Percentiles rank a stretch among this genome's conserved stretches.
phyloP scores from a whole-genome alignment of 35 echinoderm and acorn worm genomes.

The Ophioderma brevispina region DNA sequence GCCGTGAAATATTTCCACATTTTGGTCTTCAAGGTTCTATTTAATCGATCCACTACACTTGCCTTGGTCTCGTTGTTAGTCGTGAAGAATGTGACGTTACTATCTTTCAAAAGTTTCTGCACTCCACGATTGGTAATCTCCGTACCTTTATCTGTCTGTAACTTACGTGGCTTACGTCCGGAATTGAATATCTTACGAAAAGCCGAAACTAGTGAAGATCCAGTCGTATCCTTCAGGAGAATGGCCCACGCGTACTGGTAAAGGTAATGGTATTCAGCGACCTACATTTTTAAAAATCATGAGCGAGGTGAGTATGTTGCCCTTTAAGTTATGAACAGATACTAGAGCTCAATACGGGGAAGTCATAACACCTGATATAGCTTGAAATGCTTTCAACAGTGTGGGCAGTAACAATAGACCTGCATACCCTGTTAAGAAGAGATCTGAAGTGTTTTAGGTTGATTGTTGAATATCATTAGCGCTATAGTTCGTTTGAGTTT shows the following conservation, averaged over 20 bases:
- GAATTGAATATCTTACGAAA: neutral
- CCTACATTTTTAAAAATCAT: too few species aligned
- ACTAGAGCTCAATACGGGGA: too few species aligned
- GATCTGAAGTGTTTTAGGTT: too few species aligned
- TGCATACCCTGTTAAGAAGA: too few species aligned
- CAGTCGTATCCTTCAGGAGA: conserved; percentile 48
- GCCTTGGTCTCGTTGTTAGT: conserved; percentile 52
- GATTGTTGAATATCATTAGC: too few species aligned
- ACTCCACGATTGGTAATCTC: conserved; percentile 30
- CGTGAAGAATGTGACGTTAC: conserved; percentile 5
- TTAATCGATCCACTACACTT: conserved; percentile 36
- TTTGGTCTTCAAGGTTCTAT: conserved; percentile 31
- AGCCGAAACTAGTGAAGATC: neutral
- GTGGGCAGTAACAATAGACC: too few species aligned
- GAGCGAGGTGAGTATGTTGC: too few species aligned
- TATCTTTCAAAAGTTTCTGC: neutral
- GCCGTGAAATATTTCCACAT: conserved; percentile 52
- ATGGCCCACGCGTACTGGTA: conserved; percentile 58
- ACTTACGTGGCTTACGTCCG: conserved; percentile 13
- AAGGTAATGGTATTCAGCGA: too few species aligned
- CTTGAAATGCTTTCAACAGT: too few species aligned
- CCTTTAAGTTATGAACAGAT: too few species aligned
- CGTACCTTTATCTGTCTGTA: conserved; percentile 44
- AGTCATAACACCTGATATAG: too few species aligned
- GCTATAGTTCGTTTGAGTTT: too few species aligned